Evolutionary conservation across 2,113 vertebrate genomes (phyloP), one percentile per base, ranked within the genome.

Genomic region (Bothrops jararaca): DNA sequence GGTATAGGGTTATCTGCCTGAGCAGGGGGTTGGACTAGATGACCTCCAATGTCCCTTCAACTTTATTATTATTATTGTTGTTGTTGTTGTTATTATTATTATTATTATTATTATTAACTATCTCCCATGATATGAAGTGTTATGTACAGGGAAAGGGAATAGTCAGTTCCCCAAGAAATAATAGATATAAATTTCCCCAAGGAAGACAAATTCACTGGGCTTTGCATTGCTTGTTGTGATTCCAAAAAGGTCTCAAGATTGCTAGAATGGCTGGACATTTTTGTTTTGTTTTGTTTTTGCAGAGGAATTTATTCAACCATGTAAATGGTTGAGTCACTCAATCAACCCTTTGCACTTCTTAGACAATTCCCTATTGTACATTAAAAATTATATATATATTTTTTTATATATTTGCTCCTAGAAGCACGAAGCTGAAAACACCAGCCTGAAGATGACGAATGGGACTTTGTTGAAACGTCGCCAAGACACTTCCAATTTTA

Each of bases 331-430:
- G 92, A 90, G 53, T 8, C 90, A 22, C 57, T 26, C 48, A 93
- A 85, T 58, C 91, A 92, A 39, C 56, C 88, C 18, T 85, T 80
- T 1, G 0, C 0, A 90, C 88, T 1, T 4, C 93, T 92, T 80
- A 58, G 18, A 57, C 39, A 56, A 60, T 34, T 95, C 88, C 91
- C 42, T 93, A 91, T 54, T 89, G 69, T 2, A 88, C n/a, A 90
- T 91, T 69, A 90, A 58, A 90, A 88, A 42, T 48, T 48, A 48
- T 48, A 48, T 91, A 92, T 69, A 52, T 12, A 42, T 2, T 42
- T 42, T 42, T 42, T n/a, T n/a, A n/a, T n/a, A n/a, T n/a, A n/a
- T n/a, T n/a, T n/a, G n/a, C n/a, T n/a, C n/a, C n/a, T n/a, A n/a
- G n/a, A n/a, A n/a, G n/a, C n/a, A n/a, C n/a, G n/a, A n/a, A n/a